phyloP scores from a whole-genome alignment of 2,888 invertebrate genomes.

The Cheilosia pagana region DNA sequence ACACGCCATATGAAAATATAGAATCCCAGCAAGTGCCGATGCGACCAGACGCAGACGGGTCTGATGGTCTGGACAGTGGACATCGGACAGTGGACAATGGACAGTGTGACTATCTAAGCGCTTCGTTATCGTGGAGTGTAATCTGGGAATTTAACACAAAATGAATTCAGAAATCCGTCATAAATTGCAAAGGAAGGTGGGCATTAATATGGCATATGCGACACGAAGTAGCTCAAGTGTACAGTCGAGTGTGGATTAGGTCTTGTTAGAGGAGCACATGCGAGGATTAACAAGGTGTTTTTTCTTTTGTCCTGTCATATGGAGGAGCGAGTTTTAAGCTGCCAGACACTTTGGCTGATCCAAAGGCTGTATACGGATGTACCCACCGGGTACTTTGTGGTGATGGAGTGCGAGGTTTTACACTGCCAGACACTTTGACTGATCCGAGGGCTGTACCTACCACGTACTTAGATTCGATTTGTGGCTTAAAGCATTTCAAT shows the following conservation, averaged over 20 bases:
- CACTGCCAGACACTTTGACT: too few relatives aligned
- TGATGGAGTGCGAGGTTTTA: too few relatives aligned
- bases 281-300: neutral
- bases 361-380: too few relatives aligned
- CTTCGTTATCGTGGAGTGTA: slow-evolving; percentile 53
- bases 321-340: too few relatives aligned
- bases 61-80: neutral
- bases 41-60: slow-evolving; percentile 55
- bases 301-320: neutral
- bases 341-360: too few relatives aligned
- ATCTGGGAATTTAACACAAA: slow-evolving; percentile 56
- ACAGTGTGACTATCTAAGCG: slow-evolving; percentile 37
- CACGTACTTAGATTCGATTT: too few relatives aligned
- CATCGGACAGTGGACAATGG: neutral
- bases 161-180: slow-evolving; percentile 71
- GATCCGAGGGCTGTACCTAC: too few relatives aligned
- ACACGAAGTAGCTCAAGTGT: slow-evolving; percentile 49
- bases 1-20: slow-evolving; percentile 31
- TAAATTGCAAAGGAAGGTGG: slow-evolving; percentile 61
- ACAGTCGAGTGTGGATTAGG: slow-evolving; percentile 45
- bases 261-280: slow-evolving; percentile 42
- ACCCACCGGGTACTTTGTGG: too few relatives aligned
- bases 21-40: slow-evolving; percentile 58
- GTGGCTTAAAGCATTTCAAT: too few relatives aligned
- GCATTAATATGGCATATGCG: slow-evolving; percentile 55